These are phyloP conservation scores for Pagrus major DNA, from an alignment of 2,113 vertebrate species.

Conservation along the genomic window DNA sequence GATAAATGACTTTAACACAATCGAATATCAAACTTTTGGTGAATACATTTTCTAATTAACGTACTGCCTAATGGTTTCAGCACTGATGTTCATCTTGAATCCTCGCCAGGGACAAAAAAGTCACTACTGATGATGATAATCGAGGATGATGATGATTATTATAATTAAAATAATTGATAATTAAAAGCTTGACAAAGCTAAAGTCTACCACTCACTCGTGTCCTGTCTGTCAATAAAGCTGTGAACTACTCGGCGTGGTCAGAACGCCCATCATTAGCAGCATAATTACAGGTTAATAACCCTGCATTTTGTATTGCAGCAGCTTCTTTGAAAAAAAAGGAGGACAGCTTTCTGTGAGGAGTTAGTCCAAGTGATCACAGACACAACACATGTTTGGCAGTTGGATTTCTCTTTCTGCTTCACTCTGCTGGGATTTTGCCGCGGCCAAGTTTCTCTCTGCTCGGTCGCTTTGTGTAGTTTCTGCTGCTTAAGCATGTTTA, in stretches of 20 bases:
- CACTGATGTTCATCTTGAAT: background rate
- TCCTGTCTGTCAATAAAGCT: conserved; percentile 22
- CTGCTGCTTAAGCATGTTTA: conserved; percentile 56
- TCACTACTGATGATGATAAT: background rate
- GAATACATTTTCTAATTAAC: background rate
- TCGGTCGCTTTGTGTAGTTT: conserved; percentile 54
- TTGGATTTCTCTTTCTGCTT: conserved; percentile 46
- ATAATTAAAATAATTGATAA: too few relatives aligned
- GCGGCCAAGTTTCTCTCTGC: conserved; percentile 50
- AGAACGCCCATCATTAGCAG: conserved; percentile 34
- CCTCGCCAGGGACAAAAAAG: background rate
- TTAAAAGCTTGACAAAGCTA: conserved; percentile 21
- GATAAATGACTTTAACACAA: background rate
- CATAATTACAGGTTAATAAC: conserved; percentile 48
- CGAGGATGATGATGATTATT: background rate
- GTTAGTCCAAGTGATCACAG: conserved; percentile 62
- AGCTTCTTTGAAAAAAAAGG: conserved; percentile 45
- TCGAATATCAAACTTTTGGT: background rate
- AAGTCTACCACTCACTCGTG: conserved; percentile 13
- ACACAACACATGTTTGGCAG: conserved; percentile 72
- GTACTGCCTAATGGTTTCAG: background rate
- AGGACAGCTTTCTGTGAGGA: conserved; percentile 39
- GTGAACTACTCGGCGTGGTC: conserved; percentile 26
- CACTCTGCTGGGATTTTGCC: conserved; percentile 56
- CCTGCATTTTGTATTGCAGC: conserved; percentile 45